Conservation (phyloP, 2,113 vertebrate species). For the Chloropsis hardwickii region DNA sequence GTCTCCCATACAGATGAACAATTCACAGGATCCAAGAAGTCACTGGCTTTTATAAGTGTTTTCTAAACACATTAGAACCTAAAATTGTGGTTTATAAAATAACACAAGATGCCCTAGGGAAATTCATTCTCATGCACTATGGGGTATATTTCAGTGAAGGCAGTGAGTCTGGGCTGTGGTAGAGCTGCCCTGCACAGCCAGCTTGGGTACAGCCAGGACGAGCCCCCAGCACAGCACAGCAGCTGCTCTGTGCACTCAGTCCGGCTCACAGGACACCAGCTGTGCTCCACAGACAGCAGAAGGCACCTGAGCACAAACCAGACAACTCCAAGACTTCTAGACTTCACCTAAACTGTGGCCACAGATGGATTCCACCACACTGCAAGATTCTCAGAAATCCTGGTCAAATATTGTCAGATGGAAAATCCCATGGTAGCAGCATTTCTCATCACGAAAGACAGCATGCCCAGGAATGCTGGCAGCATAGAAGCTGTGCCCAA, state of each 20-base stretch:
- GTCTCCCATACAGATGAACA: background rate
- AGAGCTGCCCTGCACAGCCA: background rate
- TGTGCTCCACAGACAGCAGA: accelerated
- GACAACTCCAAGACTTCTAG: background rate
- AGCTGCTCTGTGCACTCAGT: background rate
- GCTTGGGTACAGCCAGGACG: accelerated
- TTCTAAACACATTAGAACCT: background rate
- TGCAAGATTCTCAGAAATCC: background rate
- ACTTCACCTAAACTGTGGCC: background rate
- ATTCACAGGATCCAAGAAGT: background rate
- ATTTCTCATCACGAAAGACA: background rate
- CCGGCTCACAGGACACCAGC: background rate
- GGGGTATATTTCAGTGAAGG: background rate
- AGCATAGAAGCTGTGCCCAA: background rate
- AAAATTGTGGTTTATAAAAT: background rate
- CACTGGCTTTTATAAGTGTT: background rate
- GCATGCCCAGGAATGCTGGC: background rate
- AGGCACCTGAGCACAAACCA: background rate
- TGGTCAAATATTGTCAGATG: background rate
- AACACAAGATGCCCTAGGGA: background rate
- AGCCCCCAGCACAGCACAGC: background rate
- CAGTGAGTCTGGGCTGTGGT: background rate
- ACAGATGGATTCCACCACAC: accelerated
- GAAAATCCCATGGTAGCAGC: background rate
- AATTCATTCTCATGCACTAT: background rate